Conservation (phyloP, 2,113 vertebrate genomes). For the Ellobius talpinus region DNA sequence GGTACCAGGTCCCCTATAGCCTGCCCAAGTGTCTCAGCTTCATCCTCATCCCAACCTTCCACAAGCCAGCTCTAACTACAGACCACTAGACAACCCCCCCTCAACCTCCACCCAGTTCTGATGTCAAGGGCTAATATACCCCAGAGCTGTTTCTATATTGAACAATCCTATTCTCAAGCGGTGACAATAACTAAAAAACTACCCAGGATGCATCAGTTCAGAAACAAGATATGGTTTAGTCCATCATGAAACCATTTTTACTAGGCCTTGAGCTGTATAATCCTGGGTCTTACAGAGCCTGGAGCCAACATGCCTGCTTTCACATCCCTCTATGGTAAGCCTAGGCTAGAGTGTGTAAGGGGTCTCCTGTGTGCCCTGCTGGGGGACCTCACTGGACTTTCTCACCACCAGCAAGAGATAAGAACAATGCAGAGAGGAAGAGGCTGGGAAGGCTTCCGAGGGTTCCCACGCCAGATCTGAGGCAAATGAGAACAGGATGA, state of each 20-base stretch:
- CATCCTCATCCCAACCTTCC: background rate
- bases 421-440: background rate
- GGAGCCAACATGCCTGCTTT: background rate
- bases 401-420: background rate
- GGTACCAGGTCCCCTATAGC: background rate
- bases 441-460: background rate
- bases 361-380: background rate
- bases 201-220: background rate
- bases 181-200: background rate
- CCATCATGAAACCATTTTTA: background rate
- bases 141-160: rapidly evolving
- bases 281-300: no score
- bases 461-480: background rate
- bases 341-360: no score
- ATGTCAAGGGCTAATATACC: background rate
- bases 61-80: rapidly evolving
- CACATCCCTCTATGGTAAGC: background rate
- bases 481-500: rapidly evolving
- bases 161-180: no score
- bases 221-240: background rate
- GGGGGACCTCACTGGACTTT: background rate
- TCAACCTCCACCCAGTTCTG: background rate
- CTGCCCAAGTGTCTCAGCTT: background rate
- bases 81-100: background rate
- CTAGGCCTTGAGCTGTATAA: background rate